Evolutionary conservation across 2,888 invertebrate species (phyloP).

Genomic region (Seira ritae): DNA sequence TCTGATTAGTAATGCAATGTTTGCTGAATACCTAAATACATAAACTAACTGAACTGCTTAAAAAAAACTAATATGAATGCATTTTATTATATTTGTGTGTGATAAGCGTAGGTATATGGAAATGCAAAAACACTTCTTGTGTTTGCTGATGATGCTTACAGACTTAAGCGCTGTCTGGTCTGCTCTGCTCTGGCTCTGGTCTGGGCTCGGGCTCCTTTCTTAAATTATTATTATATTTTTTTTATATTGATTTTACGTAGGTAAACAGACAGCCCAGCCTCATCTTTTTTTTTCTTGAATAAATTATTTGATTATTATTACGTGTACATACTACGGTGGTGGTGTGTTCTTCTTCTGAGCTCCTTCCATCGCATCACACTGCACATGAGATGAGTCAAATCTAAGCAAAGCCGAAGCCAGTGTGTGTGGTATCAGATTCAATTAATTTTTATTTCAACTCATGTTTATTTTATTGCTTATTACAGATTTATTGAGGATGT

Average conservation of each 20-base stretch:
- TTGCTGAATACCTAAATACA: neutral
- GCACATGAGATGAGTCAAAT: too few species aligned
- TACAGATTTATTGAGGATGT: slow-evolving; percentile 59
- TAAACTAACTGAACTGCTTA: neutral
- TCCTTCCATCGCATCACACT: too few species aligned
- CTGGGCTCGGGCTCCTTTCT: neutral
- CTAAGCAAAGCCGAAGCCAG: neutral
- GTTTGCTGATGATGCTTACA: neutral
- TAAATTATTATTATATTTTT: neutral
- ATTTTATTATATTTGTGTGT: slow-evolving; percentile 24
- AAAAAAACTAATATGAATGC: neutral
- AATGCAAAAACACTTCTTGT: slow-evolving; percentile 48
- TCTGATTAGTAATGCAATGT: slow-evolving; percentile 3
- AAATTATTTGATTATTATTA: slow-evolving; percentile 28
- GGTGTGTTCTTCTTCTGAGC: too few species aligned
- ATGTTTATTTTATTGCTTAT: slow-evolving; percentile 65
- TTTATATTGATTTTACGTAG: slow-evolving; percentile 28
- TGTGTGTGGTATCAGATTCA: slow-evolving; percentile 63
- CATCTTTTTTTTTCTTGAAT: slow-evolving; percentile 11
- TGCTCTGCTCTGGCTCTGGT: too few species aligned
- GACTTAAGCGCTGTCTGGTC: neutral
- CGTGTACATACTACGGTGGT: neutral
- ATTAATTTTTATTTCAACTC: slow-evolving; percentile 65
- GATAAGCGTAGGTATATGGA: slow-evolving; percentile 26
- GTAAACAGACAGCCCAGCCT: slow-evolving; percentile 11